Percentiles rank a stretch among this genome's conserved stretches.
Conservation (phyloP, 2,888 invertebrate species). For the Bimastos eiseni region DNA sequence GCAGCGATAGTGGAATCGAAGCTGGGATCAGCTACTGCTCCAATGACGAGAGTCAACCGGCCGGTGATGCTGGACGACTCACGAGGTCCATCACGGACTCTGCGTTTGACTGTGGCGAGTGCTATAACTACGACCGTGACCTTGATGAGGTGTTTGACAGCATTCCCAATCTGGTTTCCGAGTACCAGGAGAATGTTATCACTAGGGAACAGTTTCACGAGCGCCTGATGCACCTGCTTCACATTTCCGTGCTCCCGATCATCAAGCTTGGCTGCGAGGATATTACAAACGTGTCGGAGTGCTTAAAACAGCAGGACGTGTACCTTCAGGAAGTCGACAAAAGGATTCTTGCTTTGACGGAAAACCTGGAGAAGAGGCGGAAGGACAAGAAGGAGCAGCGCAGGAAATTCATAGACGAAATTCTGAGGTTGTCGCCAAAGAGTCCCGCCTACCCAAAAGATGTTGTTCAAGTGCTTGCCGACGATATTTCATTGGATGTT, state of each 20-base stretch:
- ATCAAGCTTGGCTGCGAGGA: conserved; percentile 49
- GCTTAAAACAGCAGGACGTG: conserved; percentile 26
- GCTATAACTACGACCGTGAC: conserved; percentile 51
- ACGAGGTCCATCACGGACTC: conserved; percentile 36
- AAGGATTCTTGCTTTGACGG: conserved; percentile 46
- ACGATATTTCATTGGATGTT: conserved; percentile 49
- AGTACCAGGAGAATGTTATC: conserved; percentile 33
- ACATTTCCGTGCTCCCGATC: conserved; percentile 53
- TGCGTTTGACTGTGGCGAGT: conserved; percentile 45
- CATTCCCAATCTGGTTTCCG: conserved; percentile 29
- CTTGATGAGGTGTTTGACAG: conserved; percentile 51
- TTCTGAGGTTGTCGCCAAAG: not conserved
- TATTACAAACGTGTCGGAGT: conserved; percentile 42
- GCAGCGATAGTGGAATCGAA: not conserved
- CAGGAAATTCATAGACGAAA: conserved; percentile 30
- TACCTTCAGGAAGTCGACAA: conserved; percentile 45
- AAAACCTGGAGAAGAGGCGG: conserved; percentile 46
- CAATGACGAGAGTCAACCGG: not conserved
- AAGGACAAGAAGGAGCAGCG: conserved; percentile 33
- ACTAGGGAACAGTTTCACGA: conserved; percentile 37
- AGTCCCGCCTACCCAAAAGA: conserved; percentile 21
- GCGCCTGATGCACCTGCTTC: conserved; percentile 48
- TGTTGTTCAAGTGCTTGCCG: conserved; percentile 30
- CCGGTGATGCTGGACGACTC: not conserved
- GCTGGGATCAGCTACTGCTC: not conserved